Conservation (phyloP, 2,113 vertebrate species). For the Ceyx cyanopectus region DNA sequence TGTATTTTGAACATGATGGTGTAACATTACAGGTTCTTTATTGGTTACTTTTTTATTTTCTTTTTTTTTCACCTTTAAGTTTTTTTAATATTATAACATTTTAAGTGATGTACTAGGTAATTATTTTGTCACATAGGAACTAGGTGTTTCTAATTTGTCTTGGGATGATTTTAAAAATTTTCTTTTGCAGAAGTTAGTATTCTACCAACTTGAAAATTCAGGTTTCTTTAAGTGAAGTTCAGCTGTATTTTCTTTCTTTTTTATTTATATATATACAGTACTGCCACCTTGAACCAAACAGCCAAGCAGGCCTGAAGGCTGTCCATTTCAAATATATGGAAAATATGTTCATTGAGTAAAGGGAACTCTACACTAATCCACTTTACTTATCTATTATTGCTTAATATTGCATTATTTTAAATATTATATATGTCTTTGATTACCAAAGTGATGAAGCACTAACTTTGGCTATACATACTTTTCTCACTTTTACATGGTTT, state of each 20-base stretch:
- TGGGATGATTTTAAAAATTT: neutral
- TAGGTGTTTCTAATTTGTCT: neutral
- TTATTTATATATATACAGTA: neutral
- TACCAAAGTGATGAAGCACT: neutral
- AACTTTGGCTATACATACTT: neutral
- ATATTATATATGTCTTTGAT: neutral
- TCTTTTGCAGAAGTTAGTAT: neutral
- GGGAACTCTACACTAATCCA: fast-evolving
- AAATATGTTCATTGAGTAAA: neutral
- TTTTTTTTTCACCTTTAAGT: neutral
- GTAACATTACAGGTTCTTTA: neutral
- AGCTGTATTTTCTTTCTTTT: neutral
- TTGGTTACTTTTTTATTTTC: neutral
- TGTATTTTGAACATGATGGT: neutral
- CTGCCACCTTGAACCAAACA: neutral
- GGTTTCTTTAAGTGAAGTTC: neutral
- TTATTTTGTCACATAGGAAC: constrained; percentile 2
- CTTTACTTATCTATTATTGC: neutral
- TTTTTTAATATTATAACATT: neutral
- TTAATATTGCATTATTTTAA: neutral
- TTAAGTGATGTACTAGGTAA: neutral
- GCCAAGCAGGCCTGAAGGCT: neutral
- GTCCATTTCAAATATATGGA: neutral
- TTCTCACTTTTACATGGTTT: neutral
- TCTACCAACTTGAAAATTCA: neutral